Evolutionary conservation across 2,113 vertebrate genomes (phyloP).

Genomic region (Manacus vitellinus): DNA sequence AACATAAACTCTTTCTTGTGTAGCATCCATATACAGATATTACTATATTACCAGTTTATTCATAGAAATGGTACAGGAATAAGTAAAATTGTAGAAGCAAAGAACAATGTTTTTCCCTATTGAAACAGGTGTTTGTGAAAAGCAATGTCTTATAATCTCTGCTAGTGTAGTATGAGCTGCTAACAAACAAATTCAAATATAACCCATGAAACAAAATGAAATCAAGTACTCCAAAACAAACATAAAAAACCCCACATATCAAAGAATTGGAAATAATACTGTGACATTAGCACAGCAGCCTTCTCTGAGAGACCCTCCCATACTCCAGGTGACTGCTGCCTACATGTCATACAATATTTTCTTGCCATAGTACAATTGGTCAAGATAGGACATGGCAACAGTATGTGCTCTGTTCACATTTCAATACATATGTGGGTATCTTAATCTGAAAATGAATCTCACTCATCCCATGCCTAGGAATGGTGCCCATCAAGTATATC

Average conservation of each 20-base stretch:
- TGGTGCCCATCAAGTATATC: neutral
- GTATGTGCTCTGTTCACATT: rapidly evolving
- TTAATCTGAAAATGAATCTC: neutral
- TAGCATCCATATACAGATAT: neutral
- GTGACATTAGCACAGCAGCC: neutral
- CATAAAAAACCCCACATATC: neutral
- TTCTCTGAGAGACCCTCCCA: neutral
- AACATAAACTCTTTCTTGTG: neutral
- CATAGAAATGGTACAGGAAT: neutral
- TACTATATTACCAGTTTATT: neutral
- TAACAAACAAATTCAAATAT: neutral
- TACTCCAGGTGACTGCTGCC: neutral
- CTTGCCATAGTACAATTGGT: neutral
- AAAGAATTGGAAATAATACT: neutral
- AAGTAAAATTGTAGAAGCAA: neutral
- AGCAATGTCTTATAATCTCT: neutral
- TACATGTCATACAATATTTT: neutral
- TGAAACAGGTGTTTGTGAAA: neutral
- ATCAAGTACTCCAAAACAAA: neutral
- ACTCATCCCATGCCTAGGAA: neutral
- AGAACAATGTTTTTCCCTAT: neutral
- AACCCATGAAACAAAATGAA: neutral
- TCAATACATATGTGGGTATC: neutral
- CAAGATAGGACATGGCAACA: neutral
- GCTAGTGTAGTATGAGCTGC: neutral